These are phyloP conservation scores for Peromyscus nudipes DNA, from an alignment of 2,797 vertebrate species.

Conservation along the genomic window DNA sequence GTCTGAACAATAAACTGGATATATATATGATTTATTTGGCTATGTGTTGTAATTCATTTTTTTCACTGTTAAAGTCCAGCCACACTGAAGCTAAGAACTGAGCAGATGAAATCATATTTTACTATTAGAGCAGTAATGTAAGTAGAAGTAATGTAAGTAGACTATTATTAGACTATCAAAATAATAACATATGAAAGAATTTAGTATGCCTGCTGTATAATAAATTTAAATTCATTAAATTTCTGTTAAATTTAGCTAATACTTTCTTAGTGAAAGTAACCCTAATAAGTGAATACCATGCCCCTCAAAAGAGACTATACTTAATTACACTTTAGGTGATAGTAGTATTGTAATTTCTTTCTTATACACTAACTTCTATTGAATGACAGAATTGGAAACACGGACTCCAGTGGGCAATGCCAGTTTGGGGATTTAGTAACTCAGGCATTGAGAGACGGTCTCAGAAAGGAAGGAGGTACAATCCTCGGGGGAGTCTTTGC, in stretches of 20 bases:
- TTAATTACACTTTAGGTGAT: neutral
- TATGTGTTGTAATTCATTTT: neutral
- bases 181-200: neutral
- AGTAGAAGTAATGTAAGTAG: neutral
- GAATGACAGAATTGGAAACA: neutral
- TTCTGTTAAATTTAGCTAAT: constrained; percentile 1
- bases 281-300: neutral
- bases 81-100: neutral
- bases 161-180: neutral
- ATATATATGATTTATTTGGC: neutral
- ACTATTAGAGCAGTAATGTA: neutral
- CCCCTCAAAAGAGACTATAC: neutral
- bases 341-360: neutral
- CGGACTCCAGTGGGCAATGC: neutral
- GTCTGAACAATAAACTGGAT: neutral
- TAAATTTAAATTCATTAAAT: neutral
- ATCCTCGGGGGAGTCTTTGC: too few relatives aligned
- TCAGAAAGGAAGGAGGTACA: neutral
- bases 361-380: neutral
- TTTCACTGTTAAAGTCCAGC: neutral
- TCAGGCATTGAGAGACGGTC: neutral
- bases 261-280: neutral
- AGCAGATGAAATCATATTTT: constrained; percentile 2
- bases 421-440: neutral
- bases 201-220: neutral